A percentile compares a stretch with the other conserved stretches of the same genome.
Conservation (phyloP, 1,140 invertebrate species). For the Lordiphosa mommai region DNA sequence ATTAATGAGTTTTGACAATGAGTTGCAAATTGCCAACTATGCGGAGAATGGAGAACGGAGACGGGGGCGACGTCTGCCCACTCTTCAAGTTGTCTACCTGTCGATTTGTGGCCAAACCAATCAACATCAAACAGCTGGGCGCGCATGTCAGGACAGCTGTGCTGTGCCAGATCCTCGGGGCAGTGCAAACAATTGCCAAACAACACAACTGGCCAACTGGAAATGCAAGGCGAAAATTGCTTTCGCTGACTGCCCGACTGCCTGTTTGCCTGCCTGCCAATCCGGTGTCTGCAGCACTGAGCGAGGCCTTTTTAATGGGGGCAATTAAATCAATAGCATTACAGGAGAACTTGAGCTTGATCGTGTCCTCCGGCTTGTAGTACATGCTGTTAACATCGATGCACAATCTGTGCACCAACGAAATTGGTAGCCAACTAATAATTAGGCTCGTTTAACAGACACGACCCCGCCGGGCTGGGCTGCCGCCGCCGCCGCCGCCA, state of each 20-base stretch:
- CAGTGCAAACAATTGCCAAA: constrained; percentile 41
- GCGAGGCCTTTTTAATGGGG: constrained; percentile 60
- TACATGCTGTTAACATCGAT: constrained; percentile 70
- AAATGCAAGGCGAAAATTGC: constrained; percentile 24
- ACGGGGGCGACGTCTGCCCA: constrained; percentile 8
- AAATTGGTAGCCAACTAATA: constrained; percentile 75
- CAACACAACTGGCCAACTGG: constrained; percentile 20
- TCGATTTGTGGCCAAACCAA: constrained; percentile 41
- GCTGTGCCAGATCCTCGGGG: constrained; percentile 34
- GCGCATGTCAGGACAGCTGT: constrained; percentile 12
- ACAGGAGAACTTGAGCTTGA: constrained; percentile 38
- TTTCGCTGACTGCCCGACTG: constrained; percentile 29
- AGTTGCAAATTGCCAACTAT: constrained; percentile 64
- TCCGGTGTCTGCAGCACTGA: constrained; percentile 24
- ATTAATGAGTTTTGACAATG: constrained; percentile 62
- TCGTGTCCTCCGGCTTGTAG: constrained; percentile 51
- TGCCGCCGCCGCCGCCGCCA: constrained; percentile 16
- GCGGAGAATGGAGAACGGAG: constrained; percentile 1
- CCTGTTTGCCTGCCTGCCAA: constrained; percentile 18
- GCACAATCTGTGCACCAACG: constrained; percentile 21
- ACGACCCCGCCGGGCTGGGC: constrained; percentile 20
- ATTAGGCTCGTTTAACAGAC: constrained; percentile 70
- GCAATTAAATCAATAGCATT: constrained; percentile 75
- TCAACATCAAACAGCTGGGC: constrained; percentile 51
- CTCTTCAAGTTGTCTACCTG: constrained; percentile 38